Percentiles rank a stretch among this genome's conserved stretches.
phyloP scores from a whole-genome alignment of 1,140 invertebrate species.

The Agraylea sexmaculata region DNA sequence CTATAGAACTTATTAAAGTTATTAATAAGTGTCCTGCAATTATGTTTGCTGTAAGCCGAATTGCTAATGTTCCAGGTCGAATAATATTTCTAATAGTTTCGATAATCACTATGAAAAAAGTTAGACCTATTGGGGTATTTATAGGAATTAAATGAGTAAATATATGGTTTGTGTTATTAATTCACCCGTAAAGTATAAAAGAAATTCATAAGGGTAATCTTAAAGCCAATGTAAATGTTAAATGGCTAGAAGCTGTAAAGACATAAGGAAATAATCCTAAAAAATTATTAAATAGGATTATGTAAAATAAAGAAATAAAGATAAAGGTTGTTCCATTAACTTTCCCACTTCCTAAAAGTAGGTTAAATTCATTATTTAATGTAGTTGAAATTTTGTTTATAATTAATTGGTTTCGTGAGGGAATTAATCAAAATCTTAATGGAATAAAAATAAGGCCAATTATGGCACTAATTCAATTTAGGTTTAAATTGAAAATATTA shows the following conservation, averaged over 20 bases:
- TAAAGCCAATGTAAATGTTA: slow-evolving; percentile 41
- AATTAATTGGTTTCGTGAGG: slow-evolving; percentile 33
- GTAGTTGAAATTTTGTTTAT: slow-evolving; percentile 34
- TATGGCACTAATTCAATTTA: slow-evolving; percentile 44
- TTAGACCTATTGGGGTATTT: slow-evolving; percentile 42
- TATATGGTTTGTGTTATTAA: slow-evolving; percentile 42
- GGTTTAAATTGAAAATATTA: slow-evolving; percentile 30
- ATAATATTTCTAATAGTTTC: slow-evolving; percentile 49
- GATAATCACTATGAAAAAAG: slow-evolving; percentile 45
- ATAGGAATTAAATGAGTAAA: slow-evolving; percentile 48
- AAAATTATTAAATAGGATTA: slow-evolving; percentile 50
- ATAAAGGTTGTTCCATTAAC: slow-evolving; percentile 35
- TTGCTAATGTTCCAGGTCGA: slow-evolving; percentile 48
- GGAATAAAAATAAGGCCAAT: slow-evolving; percentile 36
- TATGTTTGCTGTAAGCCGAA: slow-evolving; percentile 56
- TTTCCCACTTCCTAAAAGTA: slow-evolving; percentile 28
- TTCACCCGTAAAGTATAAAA: slow-evolving; percentile 47
- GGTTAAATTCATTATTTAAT: slow-evolving; percentile 42
- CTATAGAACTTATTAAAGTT: slow-evolving; percentile 40
- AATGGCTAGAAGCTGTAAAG: slow-evolving; percentile 49
- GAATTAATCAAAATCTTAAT: slow-evolving; percentile 36
- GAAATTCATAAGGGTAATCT: slow-evolving; percentile 46
- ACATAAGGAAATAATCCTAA: slow-evolving; percentile 54
- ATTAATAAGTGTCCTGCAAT: slow-evolving; percentile 52
- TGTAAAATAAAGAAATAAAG: slow-evolving; percentile 42